A percentile compares a stretch with the other conserved stretches of the same genome.
Evolutionary conservation across 1,140 invertebrate species (phyloP).

Genomic region (Apis mellifera): DNA sequence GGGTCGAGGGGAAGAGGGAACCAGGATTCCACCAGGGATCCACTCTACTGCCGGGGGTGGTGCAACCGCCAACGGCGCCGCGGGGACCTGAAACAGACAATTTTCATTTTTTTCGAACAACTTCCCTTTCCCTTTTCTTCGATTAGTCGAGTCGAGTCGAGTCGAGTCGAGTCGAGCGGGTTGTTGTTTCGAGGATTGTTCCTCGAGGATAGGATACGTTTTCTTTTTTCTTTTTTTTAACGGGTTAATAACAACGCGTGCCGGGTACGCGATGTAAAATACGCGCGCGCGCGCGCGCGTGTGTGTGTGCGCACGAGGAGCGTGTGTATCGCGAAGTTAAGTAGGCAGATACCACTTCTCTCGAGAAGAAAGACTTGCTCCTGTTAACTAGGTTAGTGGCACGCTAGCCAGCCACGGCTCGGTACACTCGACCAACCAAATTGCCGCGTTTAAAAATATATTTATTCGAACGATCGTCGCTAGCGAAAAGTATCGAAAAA

Average conservation of each 20-base stretch:
- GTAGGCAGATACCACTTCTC: constrained; percentile 65
- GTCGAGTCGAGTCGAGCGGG: too few relatives aligned
- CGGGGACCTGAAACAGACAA: constrained; percentile 74
- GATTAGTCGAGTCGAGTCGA: too few relatives aligned
- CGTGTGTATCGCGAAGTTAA: constrained; percentile 43
- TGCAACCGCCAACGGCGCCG: constrained; percentile 80
- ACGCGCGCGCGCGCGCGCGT: too few relatives aligned
- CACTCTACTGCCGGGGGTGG: constrained; percentile 77
- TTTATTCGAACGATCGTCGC: constrained; percentile 55
- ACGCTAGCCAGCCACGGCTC: constrained; percentile 75
- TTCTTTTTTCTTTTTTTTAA: too few relatives aligned
- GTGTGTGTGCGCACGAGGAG: too few relatives aligned
- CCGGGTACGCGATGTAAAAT: too few relatives aligned
- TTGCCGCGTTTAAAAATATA: constrained; percentile 76
- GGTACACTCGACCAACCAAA: constrained; percentile 76
- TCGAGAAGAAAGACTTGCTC: constrained; percentile 78
- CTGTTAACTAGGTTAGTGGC: constrained; percentile 80
- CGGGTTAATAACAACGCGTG: background rate
- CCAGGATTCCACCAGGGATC: constrained; percentile 78
- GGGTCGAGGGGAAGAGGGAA: constrained; percentile 72
- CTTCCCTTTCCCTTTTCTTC: too few relatives aligned
- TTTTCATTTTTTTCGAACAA: too few relatives aligned
- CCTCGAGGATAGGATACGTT: too few relatives aligned
- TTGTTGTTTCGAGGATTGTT: too few relatives aligned
- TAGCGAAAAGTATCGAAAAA: background rate